Percentiles rank a stretch among this genome's conserved stretches.
Evolutionary conservation across 1,140 invertebrate genomes (phyloP).

Genomic region (Danaus plexippus): DNA sequence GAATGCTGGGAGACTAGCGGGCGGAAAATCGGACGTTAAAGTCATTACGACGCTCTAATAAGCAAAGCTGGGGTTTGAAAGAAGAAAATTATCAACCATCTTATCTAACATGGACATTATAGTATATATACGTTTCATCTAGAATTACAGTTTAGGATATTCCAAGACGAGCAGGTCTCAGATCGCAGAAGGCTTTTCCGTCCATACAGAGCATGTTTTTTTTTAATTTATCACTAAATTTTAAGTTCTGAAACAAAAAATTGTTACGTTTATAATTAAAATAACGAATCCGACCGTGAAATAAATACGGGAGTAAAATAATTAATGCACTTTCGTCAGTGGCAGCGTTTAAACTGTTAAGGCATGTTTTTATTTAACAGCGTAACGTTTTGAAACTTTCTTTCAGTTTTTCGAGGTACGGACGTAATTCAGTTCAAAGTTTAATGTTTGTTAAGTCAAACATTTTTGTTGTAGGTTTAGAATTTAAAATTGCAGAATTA

Average conservation of each 20-base stretch:
- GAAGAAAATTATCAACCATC: constrained; percentile 15
- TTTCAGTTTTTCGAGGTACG: too few species aligned
- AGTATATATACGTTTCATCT: constrained; percentile 4
- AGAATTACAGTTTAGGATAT: too few species aligned
- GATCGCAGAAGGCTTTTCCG: too few species aligned
- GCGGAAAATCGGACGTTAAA: constrained; percentile 24
- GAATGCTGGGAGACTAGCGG: constrained; percentile 19
- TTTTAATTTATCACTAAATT: too few species aligned
- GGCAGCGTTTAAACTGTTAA: constrained; percentile 13
- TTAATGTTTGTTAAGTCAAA: too few species aligned
- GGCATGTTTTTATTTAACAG: constrained; percentile 12
- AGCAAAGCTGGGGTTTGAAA: constrained; percentile 23
- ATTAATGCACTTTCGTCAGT: constrained; percentile 13
- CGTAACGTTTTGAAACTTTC: too few species aligned
- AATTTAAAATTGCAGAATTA: too few species aligned
- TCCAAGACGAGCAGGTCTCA: too few species aligned
- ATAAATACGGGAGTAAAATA: constrained; percentile 10
- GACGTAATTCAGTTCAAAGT: too few species aligned
- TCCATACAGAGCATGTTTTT: not conserved
- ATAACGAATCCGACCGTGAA: constrained; percentile 15
- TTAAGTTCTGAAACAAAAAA: too few species aligned
- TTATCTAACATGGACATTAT: constrained; percentile 7
- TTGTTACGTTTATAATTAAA: constrained; percentile 3
- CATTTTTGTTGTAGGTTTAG: too few species aligned
- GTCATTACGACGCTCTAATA: constrained; percentile 28